Evolutionary conservation across 2,888 invertebrate species (phyloP).

Genomic region (Ferdinandea cuprea): DNA sequence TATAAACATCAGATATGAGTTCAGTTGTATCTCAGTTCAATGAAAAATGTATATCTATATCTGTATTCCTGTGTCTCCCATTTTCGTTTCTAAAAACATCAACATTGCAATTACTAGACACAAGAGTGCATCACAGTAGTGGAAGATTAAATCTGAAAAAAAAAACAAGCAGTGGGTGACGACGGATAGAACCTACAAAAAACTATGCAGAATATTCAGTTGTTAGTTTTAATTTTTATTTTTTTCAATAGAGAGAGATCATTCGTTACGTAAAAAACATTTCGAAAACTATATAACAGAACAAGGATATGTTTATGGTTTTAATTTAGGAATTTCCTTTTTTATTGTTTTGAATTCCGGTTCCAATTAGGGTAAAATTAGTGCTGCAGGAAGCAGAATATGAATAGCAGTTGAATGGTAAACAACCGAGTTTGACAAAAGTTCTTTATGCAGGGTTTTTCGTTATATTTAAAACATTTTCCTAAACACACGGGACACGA

Average conservation of each 20-base stretch:
- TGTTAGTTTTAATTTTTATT: conserved; percentile 5
- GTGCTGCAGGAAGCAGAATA: no score
- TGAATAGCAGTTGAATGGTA: no score
- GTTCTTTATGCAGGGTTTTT: no score
- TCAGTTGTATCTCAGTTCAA: neutral
- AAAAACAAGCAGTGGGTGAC: conserved; percentile 5
- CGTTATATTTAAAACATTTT: neutral
- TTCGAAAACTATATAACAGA: conserved; percentile 14
- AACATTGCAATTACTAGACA: conserved; percentile 50
- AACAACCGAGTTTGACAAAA: no score
- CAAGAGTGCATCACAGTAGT: conserved; percentile 11
- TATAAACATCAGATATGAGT: neutral
- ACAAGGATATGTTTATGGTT: conserved; percentile 41
- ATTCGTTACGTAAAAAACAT: neutral
- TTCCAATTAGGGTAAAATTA: conserved; percentile 2
- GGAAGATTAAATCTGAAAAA: conserved; percentile 29
- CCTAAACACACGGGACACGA: no score
- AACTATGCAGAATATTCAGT: neutral
- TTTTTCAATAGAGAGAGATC: neutral
- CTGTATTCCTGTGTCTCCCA: conserved; percentile 7
- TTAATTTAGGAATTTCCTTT: conserved; percentile 35
- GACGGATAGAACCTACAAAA: neutral
- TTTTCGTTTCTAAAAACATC: conserved; percentile 1
- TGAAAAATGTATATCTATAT: neutral
- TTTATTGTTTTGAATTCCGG: conserved; percentile 9